phyloP scores from a whole-genome alignment of 2,888 invertebrate species.

The Polydrusus tereticollis region DNA sequence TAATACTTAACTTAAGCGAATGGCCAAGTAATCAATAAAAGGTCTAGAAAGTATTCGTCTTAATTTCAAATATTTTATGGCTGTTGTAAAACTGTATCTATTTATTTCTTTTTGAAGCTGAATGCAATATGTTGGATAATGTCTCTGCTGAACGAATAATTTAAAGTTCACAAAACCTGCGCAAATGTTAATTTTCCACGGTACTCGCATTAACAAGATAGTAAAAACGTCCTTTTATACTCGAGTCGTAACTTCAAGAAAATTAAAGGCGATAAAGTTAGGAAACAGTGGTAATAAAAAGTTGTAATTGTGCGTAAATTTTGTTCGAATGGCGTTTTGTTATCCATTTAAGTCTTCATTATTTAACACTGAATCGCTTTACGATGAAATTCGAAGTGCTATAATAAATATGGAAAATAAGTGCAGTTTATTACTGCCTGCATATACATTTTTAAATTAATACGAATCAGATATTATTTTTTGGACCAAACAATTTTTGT shows the following conservation, averaged over 20 bases:
- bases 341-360: constrained; percentile 8
- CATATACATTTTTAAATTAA: too few species aligned
- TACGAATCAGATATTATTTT: too few species aligned
- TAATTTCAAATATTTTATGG: too few species aligned
- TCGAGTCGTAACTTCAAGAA: constrained; percentile 3
- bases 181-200: constrained; percentile 6
- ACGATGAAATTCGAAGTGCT: neutral
- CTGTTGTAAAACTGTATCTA: too few species aligned
- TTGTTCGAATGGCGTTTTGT: neutral
- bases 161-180: neutral
- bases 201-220: constrained; percentile 7
- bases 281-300: constrained; percentile 8
- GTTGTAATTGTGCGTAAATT: constrained; percentile 13
- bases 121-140: neutral
- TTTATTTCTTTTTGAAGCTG: neutral
- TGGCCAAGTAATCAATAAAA: too few species aligned
- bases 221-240: constrained; percentile 9
- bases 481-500: too few species aligned
- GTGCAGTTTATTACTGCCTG: too few species aligned
- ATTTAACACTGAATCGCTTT: neutral
- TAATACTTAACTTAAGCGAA: too few species aligned
- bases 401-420: too few species aligned
- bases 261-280: constrained; percentile 9
- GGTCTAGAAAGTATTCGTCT: too few species aligned
- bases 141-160: neutral